A percentile compares a stretch with the other conserved stretches of the same genome.
These are phyloP conservation scores for Pantherophis vulpinus DNA, from an alignment of 2,797 vertebrate genomes.

Conservation along the genomic window DNA sequence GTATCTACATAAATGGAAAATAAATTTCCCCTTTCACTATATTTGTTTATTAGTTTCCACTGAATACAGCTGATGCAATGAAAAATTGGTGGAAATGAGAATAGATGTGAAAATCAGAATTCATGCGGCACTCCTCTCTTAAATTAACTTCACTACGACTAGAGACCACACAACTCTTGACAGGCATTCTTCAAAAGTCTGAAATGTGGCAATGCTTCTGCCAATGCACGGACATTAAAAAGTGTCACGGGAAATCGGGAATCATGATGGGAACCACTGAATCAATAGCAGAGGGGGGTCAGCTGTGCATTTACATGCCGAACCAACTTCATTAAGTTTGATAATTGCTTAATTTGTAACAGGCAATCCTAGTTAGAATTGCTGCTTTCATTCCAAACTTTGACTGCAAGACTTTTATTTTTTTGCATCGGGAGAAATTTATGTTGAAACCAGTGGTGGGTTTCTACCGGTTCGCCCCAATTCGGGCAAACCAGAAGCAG, in stretches of 20 bases:
- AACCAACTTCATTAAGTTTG: neutral
- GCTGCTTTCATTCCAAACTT: neutral
- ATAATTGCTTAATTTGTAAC: constrained; percentile 24
- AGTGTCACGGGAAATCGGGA: neutral
- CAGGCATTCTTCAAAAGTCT: neutral
- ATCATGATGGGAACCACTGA: neutral
- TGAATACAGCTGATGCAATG: neutral
- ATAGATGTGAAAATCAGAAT: neutral
- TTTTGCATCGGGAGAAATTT: neutral
- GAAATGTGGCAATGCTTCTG: neutral
- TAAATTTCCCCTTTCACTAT: neutral
- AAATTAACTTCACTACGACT: neutral
- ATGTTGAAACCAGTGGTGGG: neutral
- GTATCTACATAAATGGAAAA: neutral
- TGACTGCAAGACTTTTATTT: neutral
- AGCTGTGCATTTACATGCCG: neutral
- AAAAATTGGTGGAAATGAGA: neutral
- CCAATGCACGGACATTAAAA: neutral
- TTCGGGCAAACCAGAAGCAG: too few relatives aligned
- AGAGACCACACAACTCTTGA: neutral
- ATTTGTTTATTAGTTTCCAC: neutral
- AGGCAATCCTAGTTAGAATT: neutral
- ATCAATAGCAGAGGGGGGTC: neutral
- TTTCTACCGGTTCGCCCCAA: too few relatives aligned
- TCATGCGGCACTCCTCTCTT: neutral